phyloP scores from a whole-genome alignment of 1,140 invertebrate species.

The Drosophila ercepeae region DNA sequence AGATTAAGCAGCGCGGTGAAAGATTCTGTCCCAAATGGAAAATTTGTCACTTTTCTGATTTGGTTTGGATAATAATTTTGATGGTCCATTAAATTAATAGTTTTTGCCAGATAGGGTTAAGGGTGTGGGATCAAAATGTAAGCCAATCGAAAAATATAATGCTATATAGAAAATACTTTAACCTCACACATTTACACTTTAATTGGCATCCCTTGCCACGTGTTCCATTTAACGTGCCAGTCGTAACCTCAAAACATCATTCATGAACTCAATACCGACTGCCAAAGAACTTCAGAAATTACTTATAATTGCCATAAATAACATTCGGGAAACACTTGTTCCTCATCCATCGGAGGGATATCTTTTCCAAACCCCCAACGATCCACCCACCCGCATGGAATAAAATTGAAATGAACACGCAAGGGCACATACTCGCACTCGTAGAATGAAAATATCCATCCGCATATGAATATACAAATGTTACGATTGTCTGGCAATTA shows the following conservation, averaged over 20 bases:
- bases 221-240: constrained; percentile 43
- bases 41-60: constrained; percentile 42
- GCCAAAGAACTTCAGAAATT: constrained; percentile 46
- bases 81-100: not conserved
- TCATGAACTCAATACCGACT: constrained; percentile 47
- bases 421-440: constrained; percentile 29
- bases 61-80: constrained; percentile 34
- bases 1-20: constrained; percentile 56
- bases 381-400: constrained; percentile 39
- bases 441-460: constrained; percentile 19
- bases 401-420: constrained; percentile 76
- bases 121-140: not conserved
- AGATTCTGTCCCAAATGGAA: constrained; percentile 11
- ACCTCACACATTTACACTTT: constrained; percentile 27
- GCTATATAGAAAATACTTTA: not conserved
- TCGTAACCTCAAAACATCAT: constrained; percentile 54
- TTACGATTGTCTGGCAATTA: constrained; percentile 80
- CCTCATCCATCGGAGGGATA: constrained; percentile 21
- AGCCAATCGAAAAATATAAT: not conserved
- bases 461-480: constrained; percentile 56
- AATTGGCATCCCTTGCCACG: constrained; percentile 26
- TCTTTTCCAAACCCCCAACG: constrained; percentile 23
- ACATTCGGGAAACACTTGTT: constrained; percentile 64
- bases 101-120: not conserved
- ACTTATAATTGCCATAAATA: constrained; percentile 66